Evolutionary conservation across 2,888 invertebrate genomes (phyloP).

Genomic region (Drosophila paucipuncta): DNA sequence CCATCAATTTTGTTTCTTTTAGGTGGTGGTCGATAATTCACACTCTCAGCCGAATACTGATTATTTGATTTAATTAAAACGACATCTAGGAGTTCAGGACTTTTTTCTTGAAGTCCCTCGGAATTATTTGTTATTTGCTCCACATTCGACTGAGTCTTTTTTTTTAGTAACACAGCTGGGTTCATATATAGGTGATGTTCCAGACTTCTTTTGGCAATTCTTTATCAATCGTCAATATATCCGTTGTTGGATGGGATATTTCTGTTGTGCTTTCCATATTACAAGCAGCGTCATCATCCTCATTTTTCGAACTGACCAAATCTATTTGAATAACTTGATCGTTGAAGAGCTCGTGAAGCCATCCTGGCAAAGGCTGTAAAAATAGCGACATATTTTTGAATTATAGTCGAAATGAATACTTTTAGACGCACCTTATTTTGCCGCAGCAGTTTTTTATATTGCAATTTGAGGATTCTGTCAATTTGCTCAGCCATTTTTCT

Average conservation of each 20-base stretch:
- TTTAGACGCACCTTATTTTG: slow-evolving; percentile 9
- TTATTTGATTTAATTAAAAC: slow-evolving; percentile 10
- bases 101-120: not conserved
- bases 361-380: slow-evolving; percentile 14
- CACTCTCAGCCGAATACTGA: not conserved
- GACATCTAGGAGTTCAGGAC: slow-evolving; percentile 11
- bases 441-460: slow-evolving; percentile 9
- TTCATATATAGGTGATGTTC: not conserved
- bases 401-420: not conserved
- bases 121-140: slow-evolving; percentile 1
- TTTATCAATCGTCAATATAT: not conserved
- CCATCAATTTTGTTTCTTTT: not conserved
- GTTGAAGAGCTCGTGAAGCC: slow-evolving; percentile 26
- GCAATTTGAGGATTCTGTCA: slow-evolving; percentile 12
- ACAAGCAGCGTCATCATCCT: not conserved
- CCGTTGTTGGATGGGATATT: not conserved
- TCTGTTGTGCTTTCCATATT: not conserved
- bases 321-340: slow-evolving; percentile 21
- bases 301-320: slow-evolving; percentile 21
- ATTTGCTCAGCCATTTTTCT: slow-evolving; percentile 15
- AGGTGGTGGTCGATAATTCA: not conserved
- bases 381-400: not conserved
- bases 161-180: slow-evolving; percentile 10
- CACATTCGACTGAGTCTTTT: not conserved
- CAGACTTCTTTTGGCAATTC: not conserved